phyloP scores from a whole-genome alignment of 2,888 invertebrate species.

The Nymphalis urticae region DNA sequence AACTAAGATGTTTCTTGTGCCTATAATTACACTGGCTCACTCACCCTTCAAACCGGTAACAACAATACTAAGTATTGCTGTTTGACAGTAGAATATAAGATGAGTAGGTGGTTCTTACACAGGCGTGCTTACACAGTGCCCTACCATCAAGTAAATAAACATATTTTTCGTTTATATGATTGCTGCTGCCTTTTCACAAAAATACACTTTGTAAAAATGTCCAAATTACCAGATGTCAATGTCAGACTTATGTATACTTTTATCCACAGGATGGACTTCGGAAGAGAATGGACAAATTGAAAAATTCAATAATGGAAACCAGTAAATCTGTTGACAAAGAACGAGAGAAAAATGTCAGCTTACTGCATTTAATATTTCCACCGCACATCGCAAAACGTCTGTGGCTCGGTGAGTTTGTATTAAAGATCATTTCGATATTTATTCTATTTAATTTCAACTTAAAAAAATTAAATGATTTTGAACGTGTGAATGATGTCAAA shows the following conservation, averaged over 20 bases:
- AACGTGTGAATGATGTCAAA: too few species aligned
- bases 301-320: slow-evolving; percentile 96
- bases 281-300: slow-evolving; percentile 95
- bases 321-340: slow-evolving; percentile 96
- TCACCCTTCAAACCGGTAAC: too few species aligned
- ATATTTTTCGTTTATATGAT: too few species aligned
- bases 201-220: background rate
- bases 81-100: too few species aligned
- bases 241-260: background rate
- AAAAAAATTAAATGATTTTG: too few species aligned
- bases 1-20: too few species aligned
- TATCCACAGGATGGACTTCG: slow-evolving; percentile 88
- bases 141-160: too few species aligned
- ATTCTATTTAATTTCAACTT: background rate
- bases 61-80: too few species aligned
- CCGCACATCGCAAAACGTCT: slow-evolving; percentile 96
- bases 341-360: slow-evolving; percentile 95
- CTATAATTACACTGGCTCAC: too few species aligned
- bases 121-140: too few species aligned
- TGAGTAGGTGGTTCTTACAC: too few species aligned
- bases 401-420: slow-evolving; percentile 88
- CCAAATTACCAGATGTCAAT: background rate
- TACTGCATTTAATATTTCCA: slow-evolving; percentile 96
- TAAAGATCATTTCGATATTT: background rate
- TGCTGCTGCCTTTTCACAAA: too few species aligned